phyloP scores from a whole-genome alignment of 2,888 invertebrate species.

The Empis stercorea region DNA sequence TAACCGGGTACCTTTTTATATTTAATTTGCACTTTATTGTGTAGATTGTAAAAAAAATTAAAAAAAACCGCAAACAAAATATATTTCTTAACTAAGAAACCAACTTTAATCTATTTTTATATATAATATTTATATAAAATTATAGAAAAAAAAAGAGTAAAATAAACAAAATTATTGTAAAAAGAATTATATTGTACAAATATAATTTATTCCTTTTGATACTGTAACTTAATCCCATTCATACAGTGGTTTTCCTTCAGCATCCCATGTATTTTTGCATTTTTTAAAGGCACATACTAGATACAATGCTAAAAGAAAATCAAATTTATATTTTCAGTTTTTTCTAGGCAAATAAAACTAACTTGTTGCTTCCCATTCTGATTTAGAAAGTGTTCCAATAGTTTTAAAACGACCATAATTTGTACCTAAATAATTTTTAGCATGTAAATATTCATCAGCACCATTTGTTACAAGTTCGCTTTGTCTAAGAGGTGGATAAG shows the following conservation, averaged over 20 bases:
- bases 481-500: conserved; percentile 47
- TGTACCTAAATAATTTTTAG: conserved; percentile 41
- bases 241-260: conserved; percentile 50
- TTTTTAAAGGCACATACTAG: conserved; percentile 75
- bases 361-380: conserved; percentile 92
- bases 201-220: not conserved
- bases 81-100: no score
- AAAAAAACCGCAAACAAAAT: no score
- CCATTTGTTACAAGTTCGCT: conserved; percentile 43
- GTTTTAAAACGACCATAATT: conserved; percentile 29
- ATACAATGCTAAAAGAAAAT: conserved; percentile 55
- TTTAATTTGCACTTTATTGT: no score
- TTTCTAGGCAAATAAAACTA: conserved; percentile 5
- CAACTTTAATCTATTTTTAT: no score
- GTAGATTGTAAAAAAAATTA: no score
- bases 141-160: no score
- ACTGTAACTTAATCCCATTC: conserved; percentile 17
- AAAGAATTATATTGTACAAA: no score
- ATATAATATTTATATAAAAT: no score
- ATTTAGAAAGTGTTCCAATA: conserved; percentile 71
- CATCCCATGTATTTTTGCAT: conserved; percentile 50
- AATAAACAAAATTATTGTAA: no score
- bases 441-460: conserved; percentile 60
- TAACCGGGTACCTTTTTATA: no score
- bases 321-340: not conserved